Conservation (phyloP, 2,888 invertebrate species). For the Dryadula phaetusa region DNA sequence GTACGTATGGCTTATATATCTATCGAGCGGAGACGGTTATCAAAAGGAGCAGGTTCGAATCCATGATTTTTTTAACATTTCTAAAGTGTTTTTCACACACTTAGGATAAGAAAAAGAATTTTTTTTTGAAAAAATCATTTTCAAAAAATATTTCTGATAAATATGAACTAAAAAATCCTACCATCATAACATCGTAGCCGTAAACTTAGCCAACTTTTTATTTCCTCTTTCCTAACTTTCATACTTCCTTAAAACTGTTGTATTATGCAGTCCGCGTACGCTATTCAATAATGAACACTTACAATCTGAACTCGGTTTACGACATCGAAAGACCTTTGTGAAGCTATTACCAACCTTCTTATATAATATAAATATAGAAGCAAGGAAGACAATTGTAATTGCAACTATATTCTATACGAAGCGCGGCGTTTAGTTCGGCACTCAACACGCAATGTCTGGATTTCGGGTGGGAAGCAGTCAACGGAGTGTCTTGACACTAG, state of each 20-base stretch:
- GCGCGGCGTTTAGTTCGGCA: too few species aligned
- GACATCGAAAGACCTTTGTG: constrained; percentile 28
- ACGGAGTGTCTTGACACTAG: too few species aligned
- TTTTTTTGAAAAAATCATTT: too few species aligned
- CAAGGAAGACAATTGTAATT: neutral
- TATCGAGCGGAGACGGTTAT: too few species aligned
- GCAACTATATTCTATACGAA: neutral
- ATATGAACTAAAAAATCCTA: neutral
- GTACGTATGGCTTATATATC: too few species aligned
- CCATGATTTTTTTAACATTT: too few species aligned
- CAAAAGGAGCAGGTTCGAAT: too few species aligned
- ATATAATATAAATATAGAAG: constrained; percentile 6
- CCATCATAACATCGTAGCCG: neutral
- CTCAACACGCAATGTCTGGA: too few species aligned
- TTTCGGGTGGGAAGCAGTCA: too few species aligned
- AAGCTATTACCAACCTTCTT: constrained; percentile 2
- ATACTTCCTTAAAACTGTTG: constrained; percentile 5
- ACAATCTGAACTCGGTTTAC: constrained; percentile 41
- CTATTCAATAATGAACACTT: constrained; percentile 43
- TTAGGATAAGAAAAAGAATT: too few species aligned
- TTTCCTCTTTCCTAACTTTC: neutral
- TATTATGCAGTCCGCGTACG: constrained; percentile 42
- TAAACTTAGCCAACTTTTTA: neutral
- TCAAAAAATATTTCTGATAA: too few species aligned
- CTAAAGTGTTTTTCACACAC: too few species aligned